Evolutionary conservation across 2,113 vertebrate species (phyloP).

Genomic region (Promerops cafer): DNA sequence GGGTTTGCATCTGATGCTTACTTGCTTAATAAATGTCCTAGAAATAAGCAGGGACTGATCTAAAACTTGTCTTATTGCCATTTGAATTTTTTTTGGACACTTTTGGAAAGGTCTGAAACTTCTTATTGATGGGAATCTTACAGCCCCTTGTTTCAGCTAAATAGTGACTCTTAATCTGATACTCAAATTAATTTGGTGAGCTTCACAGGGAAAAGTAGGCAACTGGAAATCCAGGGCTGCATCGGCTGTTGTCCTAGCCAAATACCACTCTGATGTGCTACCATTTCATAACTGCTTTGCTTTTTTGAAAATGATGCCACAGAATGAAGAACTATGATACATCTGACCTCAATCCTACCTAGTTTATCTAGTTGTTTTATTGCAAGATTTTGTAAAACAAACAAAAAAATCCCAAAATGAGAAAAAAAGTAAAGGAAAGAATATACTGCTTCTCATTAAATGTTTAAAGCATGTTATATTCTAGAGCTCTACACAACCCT

Average conservation of each 20-base stretch:
- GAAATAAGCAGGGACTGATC: not conserved
- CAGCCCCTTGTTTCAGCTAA: not conserved
- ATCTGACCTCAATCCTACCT: not conserved
- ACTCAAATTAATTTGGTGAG: not conserved
- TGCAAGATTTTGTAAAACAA: not conserved
- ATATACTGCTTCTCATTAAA: not conserved
- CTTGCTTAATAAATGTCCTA: not conserved
- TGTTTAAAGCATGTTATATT: not conserved
- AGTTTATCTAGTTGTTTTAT: not conserved
- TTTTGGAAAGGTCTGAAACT: not conserved
- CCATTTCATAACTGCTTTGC: not conserved
- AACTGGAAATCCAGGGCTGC: not conserved
- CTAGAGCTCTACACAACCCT: not conserved
- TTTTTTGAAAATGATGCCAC: not conserved
- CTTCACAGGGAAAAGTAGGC: not conserved
- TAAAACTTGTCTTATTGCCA: not conserved
- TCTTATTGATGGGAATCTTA: not conserved
- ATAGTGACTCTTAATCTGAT: not conserved
- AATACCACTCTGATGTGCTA: not conserved
- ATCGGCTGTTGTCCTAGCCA: not conserved
- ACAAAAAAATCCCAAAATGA: not conserved
- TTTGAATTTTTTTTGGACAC: not conserved
- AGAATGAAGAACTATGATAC: not conserved
- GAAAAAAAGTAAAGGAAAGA: accelerated
- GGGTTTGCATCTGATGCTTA: not conserved